Evolutionary conservation across 1,140 invertebrate species (phyloP).

Genomic region (Dreissena rostriformis): DNA sequence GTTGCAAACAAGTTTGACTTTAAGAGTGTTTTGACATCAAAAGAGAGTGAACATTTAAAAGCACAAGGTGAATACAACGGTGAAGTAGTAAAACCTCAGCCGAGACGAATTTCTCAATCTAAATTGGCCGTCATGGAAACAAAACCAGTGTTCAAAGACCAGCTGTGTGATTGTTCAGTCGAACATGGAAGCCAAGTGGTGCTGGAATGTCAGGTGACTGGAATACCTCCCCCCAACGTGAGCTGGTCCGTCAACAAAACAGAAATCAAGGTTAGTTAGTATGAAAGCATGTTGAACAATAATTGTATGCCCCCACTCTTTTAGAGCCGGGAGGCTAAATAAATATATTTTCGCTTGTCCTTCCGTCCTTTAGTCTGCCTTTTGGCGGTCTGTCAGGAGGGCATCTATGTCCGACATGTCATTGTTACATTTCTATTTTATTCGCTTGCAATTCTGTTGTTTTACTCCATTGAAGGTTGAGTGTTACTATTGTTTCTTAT

Average conservation of each 20-base stretch:
- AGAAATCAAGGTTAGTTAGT: conserved; percentile 68
- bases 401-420: no score
- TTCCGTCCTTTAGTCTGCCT: no score
- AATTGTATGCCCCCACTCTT: no score
- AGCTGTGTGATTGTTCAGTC: conserved; percentile 80
- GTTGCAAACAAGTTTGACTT: conserved; percentile 4
- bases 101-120: conserved; percentile 29
- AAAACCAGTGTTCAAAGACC: conserved; percentile 27
- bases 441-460: no score
- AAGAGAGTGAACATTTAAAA: conserved; percentile 41
- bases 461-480: no score
- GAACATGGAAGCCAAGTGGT: conserved; percentile 71
- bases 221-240: conserved; percentile 71
- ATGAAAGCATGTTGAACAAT: no score
- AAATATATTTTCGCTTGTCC: no score
- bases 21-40: conserved; percentile 41
- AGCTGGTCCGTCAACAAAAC: conserved; percentile 74
- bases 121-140: conserved; percentile 25
- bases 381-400: no score
- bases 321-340: no score
- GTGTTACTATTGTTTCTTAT: no score
- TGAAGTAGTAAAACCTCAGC: conserved; percentile 37
- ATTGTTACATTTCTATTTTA: no score
- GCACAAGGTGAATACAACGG: not conserved
- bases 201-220: conserved; percentile 79